Base-by-base conservation (phyloP, 2,113 vertebrate species). In the Pedionomus torquatus region DNA sequence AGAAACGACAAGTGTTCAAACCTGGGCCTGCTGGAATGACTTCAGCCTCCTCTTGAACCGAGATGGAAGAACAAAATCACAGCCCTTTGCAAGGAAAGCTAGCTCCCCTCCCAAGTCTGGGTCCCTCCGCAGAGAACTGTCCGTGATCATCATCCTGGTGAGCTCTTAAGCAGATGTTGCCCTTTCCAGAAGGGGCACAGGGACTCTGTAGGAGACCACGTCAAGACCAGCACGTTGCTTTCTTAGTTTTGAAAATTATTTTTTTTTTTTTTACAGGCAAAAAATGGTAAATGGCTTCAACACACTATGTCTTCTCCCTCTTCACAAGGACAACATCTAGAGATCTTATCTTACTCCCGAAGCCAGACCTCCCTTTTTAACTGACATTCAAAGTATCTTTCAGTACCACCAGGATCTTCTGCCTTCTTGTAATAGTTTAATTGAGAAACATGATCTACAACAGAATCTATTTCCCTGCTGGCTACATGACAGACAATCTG, bases 21-120 rank as follows among this genome's bases (percentile, higher is more conserved):
- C 99, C 99, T 99, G 99, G 93, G 99, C 98, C 98, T 99, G 99
- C 97, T 99, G 99, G 98, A 99, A 99, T 95, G 98, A 99, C 98
- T 99, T 99, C 96, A 99, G 98, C 96, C 99, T 98, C 98, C 99
- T 99, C 98, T 99, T 99, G 98, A 99, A 99, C 49, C 99, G 98
- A 52, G 99, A 99, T 4, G 99, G 99, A 94, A 99, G 99, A 95
- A 99, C 99, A 98, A 99, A 99, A 97, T 99, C 99, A 98, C 99
- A 99, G 97, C 99, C 99, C 96, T 98, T 98, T 44, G 99, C 99
- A 97, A 99, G 98, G 97, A 99, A 99, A 95, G 99, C 99, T 98
- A 99, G 98, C 97, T 99, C 99, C 93, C 99, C 99, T 97, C 99
- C 98, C 93, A 99, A 96, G 97, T 99, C 99, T 92, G 99, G 99